A percentile compares a stretch with the other conserved stretches of the same genome.
phyloP scores from a whole-genome alignment of 2,113 vertebrate species.

The Anas platyrhynchos region DNA sequence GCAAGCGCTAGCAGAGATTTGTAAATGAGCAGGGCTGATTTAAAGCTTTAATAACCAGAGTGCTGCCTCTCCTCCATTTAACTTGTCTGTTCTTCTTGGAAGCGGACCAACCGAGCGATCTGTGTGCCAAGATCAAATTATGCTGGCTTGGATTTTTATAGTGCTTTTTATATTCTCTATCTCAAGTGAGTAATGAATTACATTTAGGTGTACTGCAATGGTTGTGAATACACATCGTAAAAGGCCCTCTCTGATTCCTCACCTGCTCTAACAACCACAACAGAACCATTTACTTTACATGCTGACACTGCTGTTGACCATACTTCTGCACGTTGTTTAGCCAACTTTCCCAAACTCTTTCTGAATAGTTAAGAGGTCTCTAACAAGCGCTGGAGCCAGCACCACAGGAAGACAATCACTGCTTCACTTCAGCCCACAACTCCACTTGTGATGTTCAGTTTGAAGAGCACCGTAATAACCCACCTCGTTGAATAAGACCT shows the following conservation, averaged over 20 bases:
- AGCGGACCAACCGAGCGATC: conserved; percentile 56
- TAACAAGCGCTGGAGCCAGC: background rate
- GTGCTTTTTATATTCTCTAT: conserved; percentile 68
- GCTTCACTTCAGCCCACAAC: background rate
- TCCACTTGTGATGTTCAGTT: background rate
- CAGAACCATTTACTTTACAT: background rate
- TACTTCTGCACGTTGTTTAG: background rate
- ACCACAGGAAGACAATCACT: background rate
- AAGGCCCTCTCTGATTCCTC: conserved; percentile 14
- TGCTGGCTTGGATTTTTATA: conserved; percentile 64
- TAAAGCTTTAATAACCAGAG: conserved; percentile 67
- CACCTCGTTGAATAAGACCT: background rate
- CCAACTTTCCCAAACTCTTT: background rate
- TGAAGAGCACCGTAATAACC: background rate
- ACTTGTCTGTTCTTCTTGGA: conserved; percentile 72
- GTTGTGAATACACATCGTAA: conserved; percentile 32
- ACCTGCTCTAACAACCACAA: background rate
- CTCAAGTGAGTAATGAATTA: conserved; percentile 74
- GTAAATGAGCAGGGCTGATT: conserved; percentile 60
- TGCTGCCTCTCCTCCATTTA: conserved; percentile 71
- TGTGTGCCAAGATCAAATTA: conserved; percentile 63
- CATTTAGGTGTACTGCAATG: conserved; percentile 48
- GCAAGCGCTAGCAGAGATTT: background rate
- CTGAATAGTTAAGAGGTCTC: background rate
- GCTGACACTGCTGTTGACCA: background rate